Conservation (phyloP, 1,140 invertebrate genomes). For the Orchestia grillus region DNA sequence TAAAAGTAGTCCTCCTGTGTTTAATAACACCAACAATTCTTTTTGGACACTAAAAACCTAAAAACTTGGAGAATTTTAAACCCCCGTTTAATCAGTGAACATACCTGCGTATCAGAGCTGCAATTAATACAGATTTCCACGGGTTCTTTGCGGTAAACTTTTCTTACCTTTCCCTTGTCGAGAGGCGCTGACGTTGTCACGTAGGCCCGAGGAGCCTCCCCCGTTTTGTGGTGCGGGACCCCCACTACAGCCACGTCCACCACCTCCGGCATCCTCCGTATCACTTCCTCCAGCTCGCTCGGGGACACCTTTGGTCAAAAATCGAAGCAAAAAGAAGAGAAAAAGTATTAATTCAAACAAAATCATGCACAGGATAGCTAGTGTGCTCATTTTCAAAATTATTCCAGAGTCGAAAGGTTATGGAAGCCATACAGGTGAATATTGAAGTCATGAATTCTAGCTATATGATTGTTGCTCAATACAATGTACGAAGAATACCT, state of each 20-base stretch:
- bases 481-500: neutral
- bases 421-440: neutral
- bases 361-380: neutral
- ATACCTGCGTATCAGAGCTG: no score
- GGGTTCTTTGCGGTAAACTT: neutral
- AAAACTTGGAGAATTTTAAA: neutral
- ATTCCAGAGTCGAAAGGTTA: neutral
- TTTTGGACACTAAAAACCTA: neutral
- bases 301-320: constrained; percentile 69
- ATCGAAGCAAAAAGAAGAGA: neutral
- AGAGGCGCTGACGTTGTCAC: constrained; percentile 44
- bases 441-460: neutral
- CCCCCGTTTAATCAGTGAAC: neutral
- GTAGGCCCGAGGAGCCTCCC: constrained; percentile 71
- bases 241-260: constrained; percentile 73
- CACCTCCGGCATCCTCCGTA: constrained; percentile 71
- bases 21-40: no score
- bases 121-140: no score
- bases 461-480: neutral
- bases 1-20: no score
- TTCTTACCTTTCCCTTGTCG: neutral
- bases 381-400: neutral
- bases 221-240: constrained; percentile 72
- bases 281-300: constrained; percentile 68
- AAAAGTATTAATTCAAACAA: neutral